Percentiles rank a stretch among this genome's conserved stretches.
Conservation (phyloP, 2,797 vertebrate species). For the Hipposideros larvatus region DNA sequence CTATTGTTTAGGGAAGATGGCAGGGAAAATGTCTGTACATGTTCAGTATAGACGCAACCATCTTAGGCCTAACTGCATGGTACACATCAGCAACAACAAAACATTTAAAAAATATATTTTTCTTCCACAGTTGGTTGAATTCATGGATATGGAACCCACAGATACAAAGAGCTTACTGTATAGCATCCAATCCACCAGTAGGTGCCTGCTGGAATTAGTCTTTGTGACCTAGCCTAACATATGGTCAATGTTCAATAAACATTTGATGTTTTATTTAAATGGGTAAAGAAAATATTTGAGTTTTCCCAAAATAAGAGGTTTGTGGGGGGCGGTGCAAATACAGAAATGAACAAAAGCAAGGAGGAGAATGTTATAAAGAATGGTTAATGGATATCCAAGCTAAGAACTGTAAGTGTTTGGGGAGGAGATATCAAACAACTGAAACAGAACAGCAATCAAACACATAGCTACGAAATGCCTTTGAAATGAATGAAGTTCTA, state of each 20-base stretch:
- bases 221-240: not conserved
- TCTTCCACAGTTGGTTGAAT: not conserved
- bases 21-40: not conserved
- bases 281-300: not conserved
- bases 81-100: not conserved
- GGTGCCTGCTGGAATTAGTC: not conserved
- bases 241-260: not conserved
- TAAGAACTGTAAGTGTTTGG: not conserved
- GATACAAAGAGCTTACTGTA: not conserved
- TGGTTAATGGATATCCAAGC: not conserved
- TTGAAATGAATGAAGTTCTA: constrained; percentile 7
- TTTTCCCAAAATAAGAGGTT: not conserved
- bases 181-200: not conserved
- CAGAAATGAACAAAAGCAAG: not conserved
- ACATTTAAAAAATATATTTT: too few species aligned
- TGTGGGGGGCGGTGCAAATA: not conserved
- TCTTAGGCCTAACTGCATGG: not conserved
- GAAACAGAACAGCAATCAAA: not conserved
- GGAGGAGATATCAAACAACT: not conserved
- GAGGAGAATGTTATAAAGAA: not conserved
- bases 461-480: not conserved
- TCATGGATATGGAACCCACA: not conserved
- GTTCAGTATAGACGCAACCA: not conserved
- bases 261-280: not conserved
- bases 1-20: not conserved